These are phyloP conservation scores for Hippolais icterina DNA, from an alignment of 2,113 vertebrate species.

Conservation along the genomic window DNA sequence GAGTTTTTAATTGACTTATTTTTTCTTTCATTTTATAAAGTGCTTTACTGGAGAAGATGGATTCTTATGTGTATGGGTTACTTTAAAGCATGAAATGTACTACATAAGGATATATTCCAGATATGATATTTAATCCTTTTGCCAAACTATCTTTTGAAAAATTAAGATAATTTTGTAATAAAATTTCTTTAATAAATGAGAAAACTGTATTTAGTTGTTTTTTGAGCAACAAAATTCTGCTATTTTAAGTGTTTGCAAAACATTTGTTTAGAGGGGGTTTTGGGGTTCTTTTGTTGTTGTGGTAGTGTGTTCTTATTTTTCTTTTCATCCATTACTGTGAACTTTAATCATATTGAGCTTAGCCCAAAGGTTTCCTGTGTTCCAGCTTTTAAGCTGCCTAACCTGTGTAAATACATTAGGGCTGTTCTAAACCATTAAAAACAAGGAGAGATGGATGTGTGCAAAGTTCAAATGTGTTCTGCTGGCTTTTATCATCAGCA, in stretches of 20 bases:
- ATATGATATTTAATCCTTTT: background rate
- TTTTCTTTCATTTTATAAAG: background rate
- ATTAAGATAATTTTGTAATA: background rate
- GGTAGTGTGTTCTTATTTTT: background rate
- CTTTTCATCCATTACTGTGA: constrained; percentile 10
- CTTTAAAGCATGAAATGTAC: background rate
- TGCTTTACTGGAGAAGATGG: background rate
- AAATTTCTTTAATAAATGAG: background rate
- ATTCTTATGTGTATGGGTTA: background rate
- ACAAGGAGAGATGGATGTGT: constrained; percentile 32
- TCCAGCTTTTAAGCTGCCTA: constrained; percentile 38
- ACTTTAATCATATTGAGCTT: constrained; percentile 8
- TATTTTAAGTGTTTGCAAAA: background rate
- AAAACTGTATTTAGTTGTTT: background rate
- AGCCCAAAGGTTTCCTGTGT: constrained; percentile 33
- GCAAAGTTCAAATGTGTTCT: constrained; percentile 43
- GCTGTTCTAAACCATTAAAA: constrained; percentile 45
- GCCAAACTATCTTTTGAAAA: background rate
- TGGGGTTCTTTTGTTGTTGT: background rate
- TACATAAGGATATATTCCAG: background rate
- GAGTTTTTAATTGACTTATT: background rate
- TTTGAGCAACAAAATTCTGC: background rate
- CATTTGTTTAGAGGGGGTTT: background rate
- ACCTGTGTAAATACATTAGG: constrained; percentile 55
- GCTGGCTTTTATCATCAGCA: constrained; percentile 37